phyloP scores from a whole-genome alignment of 2,888 invertebrate species.

The Caenorhabditis drosophilae region DNA sequence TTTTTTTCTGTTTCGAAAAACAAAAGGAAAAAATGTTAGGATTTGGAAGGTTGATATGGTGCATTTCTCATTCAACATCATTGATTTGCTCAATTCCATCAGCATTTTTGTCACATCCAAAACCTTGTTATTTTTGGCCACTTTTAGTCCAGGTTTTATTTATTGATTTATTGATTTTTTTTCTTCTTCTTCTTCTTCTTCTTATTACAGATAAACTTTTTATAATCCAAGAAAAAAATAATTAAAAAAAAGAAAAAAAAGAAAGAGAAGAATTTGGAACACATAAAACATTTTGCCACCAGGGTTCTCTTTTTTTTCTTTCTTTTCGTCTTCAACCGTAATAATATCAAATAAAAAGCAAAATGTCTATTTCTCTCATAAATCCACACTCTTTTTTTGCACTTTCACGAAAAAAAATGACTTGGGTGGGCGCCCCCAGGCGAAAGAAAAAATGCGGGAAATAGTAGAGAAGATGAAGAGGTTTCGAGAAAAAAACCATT shows the following conservation, averaged over 20 bases:
- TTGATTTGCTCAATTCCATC: conserved; percentile 60
- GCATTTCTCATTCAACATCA: conserved; percentile 56
- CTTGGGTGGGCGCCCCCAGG: not conserved
- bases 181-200: not conserved
- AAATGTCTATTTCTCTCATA: not conserved
- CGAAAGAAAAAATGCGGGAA: conserved; percentile 1
- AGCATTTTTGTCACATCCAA: conserved; percentile 57
- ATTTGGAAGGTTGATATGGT: conserved; percentile 47
- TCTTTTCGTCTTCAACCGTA: not conserved
- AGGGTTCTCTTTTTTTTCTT: not conserved
- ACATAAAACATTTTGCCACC: not conserved
- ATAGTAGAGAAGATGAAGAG: conserved; percentile 4
- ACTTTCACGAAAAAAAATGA: not conserved
- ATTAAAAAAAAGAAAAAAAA: too few species aligned
- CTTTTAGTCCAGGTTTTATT: conserved; percentile 50
- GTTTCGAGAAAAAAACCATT: too few species aligned
- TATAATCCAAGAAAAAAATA: too few species aligned
- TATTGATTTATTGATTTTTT: not conserved
- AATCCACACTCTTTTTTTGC: too few species aligned
- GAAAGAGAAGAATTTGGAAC: too few species aligned
- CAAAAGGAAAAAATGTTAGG: conserved; percentile 10
- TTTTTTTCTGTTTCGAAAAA: not conserved
- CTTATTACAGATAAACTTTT: too few species aligned
- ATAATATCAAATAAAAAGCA: not conserved
- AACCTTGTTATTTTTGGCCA: conserved; percentile 61